A percentile compares a stretch with the other conserved stretches of the same genome.
Conservation (phyloP, 2,113 vertebrate species). For the Thymallus thymallus region DNA sequence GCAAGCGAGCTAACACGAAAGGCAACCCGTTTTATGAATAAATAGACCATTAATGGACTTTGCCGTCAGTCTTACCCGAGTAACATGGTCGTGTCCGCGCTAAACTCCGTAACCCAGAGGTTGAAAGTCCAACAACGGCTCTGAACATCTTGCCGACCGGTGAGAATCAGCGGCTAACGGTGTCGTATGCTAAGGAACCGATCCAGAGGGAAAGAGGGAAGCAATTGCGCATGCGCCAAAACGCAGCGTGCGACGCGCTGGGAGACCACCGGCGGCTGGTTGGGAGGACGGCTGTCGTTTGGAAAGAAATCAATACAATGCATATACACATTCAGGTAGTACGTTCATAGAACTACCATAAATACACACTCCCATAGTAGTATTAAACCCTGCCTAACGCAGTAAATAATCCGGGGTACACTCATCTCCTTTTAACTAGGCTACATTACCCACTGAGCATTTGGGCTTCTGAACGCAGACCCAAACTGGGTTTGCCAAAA, state of each 20-base stretch:
- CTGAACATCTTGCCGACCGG: slow-evolving; percentile 70
- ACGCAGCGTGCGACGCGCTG: not conserved
- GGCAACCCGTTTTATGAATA: not conserved
- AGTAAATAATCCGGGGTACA: too few species aligned
- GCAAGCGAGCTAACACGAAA: not conserved
- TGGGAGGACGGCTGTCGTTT: too few species aligned
- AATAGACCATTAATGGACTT: not conserved
- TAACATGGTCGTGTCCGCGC: slow-evolving; percentile 50
- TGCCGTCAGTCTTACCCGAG: slow-evolving; percentile 52
- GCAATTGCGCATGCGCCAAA: not conserved
- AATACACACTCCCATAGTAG: too few species aligned
- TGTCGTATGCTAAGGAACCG: not conserved
- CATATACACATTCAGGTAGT: too few species aligned
- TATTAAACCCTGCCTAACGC: too few species aligned
- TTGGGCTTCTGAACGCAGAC: too few species aligned
- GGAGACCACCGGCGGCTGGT: not conserved
- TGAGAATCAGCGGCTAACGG: not conserved
- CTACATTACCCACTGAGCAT: too few species aligned
- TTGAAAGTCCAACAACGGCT: slow-evolving; percentile 57
- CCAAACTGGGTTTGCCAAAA: too few species aligned
- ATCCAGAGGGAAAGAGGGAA: not conserved
- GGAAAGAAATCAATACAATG: too few species aligned
- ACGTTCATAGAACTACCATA: too few species aligned
- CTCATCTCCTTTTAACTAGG: too few species aligned
- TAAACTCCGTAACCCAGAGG: slow-evolving; percentile 57